Base-by-base conservation (phyloP, 2,797 vertebrate species). In the Macroramphosus scolopax region DNA sequence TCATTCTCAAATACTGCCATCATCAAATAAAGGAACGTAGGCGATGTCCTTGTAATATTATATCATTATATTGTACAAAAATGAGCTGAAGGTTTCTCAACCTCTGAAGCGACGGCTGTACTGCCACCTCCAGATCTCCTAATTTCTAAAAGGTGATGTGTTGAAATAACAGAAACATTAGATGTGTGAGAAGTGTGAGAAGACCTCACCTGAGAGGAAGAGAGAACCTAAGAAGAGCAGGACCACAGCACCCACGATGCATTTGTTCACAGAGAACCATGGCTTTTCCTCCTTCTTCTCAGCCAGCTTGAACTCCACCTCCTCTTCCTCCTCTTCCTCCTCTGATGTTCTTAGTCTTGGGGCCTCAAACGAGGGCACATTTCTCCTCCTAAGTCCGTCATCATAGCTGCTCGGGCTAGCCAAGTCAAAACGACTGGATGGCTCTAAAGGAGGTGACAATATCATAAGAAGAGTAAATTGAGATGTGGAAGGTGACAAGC, bases 201-300 rank as follows among this genome's bases (percentile, higher is more conserved):
- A 43, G 58, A 75, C 77, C 87, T 88, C 37, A 90, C 90, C 88
- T 30, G 89, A 88, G 46, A 90, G 75, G 65, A 91, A 89, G 37
- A 91, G 85, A 36, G 88, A 89, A 39, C 89, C 88, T n/a, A 92
- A 62, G 75, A 89, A 89, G 29, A 92, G 87, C 43, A 92, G 72
- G 13, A 88, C 72, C 53, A 90, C 49, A 40, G 84, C 78, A 3
- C 77, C 88, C 43, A 85, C 72, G 15, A 91, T 87, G 62, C 88
- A 85, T 63, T 86, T 88, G 74, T 82, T 91, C 57, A 88, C 5
- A 5, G 87, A 88, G 22, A 89, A 79, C 64, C 83, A 82, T 0
- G 63, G 57, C 51, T 86, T 88, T 41, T 87, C 84, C 46, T 84
- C 82, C 44, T 78, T 81, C 61, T 52, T 86, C 44, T 83, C 78